phyloP scores from a whole-genome alignment of 2,797 vertebrate species.

The Chromobotia macracanthus region DNA sequence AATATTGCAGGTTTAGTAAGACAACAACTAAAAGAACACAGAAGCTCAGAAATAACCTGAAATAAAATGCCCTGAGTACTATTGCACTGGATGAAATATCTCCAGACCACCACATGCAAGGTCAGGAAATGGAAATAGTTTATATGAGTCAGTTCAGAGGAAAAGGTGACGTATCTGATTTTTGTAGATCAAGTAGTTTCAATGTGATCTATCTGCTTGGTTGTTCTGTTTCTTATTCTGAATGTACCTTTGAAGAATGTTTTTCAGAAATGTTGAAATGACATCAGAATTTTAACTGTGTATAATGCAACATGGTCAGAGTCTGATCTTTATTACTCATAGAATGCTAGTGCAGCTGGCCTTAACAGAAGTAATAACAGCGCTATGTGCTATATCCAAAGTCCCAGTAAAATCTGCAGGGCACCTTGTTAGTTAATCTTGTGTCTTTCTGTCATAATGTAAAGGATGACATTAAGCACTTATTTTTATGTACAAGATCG shows the following conservation, averaged over 20 bases:
- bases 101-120: conserved; percentile 10
- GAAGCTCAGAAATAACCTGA: background rate
- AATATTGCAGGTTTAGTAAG: background rate
- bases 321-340: conserved; percentile 6
- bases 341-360: conserved; percentile 20
- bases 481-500: conserved; percentile 73
- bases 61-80: background rate
- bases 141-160: background rate
- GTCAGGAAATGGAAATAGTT: conserved; percentile 5
- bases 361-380: conserved; percentile 39
- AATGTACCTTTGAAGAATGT: conserved; percentile 7
- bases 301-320: background rate
- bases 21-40: background rate
- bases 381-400: conserved; percentile 32
- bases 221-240: conserved; percentile 36
- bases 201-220: background rate
- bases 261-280: conserved; percentile 15
- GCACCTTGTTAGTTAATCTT: conserved; percentile 46
- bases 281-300: conserved; percentile 5
- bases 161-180: conserved; percentile 16
- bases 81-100: conserved; percentile 3
- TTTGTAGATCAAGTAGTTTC: conserved; percentile 1
- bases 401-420: conserved; percentile 49
- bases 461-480: conserved; percentile 71
- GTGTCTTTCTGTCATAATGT: conserved; percentile 56